Evolutionary conservation across 2,113 vertebrate genomes (phyloP).

Genomic region (Gobius niger): DNA sequence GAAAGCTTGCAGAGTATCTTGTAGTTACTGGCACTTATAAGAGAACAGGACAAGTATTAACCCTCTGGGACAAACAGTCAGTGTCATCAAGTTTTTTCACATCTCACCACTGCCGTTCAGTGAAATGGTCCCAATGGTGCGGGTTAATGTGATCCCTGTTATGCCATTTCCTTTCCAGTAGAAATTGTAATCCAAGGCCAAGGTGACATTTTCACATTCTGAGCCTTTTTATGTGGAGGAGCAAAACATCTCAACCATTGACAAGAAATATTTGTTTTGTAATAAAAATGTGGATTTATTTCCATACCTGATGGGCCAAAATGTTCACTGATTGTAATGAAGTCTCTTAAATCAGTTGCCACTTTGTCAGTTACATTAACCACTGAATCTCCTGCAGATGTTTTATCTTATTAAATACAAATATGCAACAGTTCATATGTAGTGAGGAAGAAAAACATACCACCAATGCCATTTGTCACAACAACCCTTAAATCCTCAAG

Average conservation of each 20-base stretch:
- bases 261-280: not conserved
- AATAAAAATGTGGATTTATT: not conserved
- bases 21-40: slow-evolving; percentile 78
- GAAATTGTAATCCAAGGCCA: slow-evolving; percentile 84
- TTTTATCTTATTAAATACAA: not conserved
- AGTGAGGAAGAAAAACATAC: slow-evolving; percentile 47
- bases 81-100: not conserved
- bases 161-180: slow-evolving; percentile 82
- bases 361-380: slow-evolving; percentile 64
- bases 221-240: not conserved
- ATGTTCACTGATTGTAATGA: slow-evolving; percentile 41
- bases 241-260: not conserved
- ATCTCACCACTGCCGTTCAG: slow-evolving; percentile 64
- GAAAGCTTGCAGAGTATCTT: slow-evolving; percentile 84
- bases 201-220: slow-evolving; percentile 76
- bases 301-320: slow-evolving; percentile 36
- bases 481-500: slow-evolving; percentile 45
- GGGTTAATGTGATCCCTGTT: slow-evolving; percentile 73
- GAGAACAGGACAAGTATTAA: slow-evolving; percentile 28
- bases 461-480: slow-evolving; percentile 70
- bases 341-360: slow-evolving; percentile 46
- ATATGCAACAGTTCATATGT: not conserved
- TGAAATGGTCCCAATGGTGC: slow-evolving; percentile 68
- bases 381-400: slow-evolving; percentile 58
- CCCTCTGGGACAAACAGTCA: not conserved